Base-by-base conservation (phyloP, 2,888 invertebrate genomes). In the Cephonodes hylas region DNA sequence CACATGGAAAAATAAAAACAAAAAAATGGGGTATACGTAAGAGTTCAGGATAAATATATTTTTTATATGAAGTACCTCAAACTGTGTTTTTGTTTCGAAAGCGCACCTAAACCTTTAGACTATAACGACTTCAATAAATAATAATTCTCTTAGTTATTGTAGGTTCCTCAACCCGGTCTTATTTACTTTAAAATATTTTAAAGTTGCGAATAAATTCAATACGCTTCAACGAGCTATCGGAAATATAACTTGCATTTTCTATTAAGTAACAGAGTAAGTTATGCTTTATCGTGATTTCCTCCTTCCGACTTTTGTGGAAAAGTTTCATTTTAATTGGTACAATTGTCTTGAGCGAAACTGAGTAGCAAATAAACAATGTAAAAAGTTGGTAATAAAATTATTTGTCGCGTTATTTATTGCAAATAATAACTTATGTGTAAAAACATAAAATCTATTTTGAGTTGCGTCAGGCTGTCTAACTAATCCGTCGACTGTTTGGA, bases 401-500 rank as follows among this genome's bases (percentile, higher is more conserved):
- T 31, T 31, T 20, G 18, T 31, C 8, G 15, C 31, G 15, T 15
- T 38, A n/a, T 48, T 48, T 25, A 27, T 48, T 20, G 53, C 1
- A 53, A 53, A 53, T 18, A 31, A 27, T 10, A 10, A 31, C 53
- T 31, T 18, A 27, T 18, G 31, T 53, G 1, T 53, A 0, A 4
- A 31, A 18, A 8, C 18, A 31, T 53, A 53, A 53, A 10, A 31
- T 31, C 53, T 53, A 31, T 31, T 53, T 53, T 31, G 27, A 18
- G 15, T 18, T 27, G 53, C 31, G 10, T 5, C 18, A 10, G 10
- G 5, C 27, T 31, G 27, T 10, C 10, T 53, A 31, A 53, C 53
- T 53, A 53, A 53, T 53, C 31, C 53, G 53, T 53, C 31, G 53
- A 53, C 53, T 60, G 63, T 60, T 63, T 60, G 58, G 42, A 60